Percentiles rank a stretch among this genome's conserved stretches.
phyloP scores from a whole-genome alignment of 2,888 invertebrate genomes.

The Apomyelois bistriatella region DNA sequence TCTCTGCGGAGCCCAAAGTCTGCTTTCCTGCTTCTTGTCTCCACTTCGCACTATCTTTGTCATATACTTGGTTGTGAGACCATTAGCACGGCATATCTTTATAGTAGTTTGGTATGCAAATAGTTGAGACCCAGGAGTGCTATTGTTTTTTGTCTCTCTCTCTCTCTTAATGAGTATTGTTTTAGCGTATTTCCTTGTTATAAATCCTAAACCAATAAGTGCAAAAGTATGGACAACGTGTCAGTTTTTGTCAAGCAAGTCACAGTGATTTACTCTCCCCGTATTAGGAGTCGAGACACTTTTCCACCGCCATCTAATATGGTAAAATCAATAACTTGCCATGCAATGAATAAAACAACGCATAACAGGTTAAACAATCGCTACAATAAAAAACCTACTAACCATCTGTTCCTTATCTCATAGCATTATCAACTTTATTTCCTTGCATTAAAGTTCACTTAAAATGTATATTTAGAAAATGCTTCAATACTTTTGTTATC shows the following conservation, averaged over 20 bases:
- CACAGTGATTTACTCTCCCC: slow-evolving; percentile 5
- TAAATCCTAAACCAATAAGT: no score
- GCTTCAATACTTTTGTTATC: neutral
- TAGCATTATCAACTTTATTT: neutral
- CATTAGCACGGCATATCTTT: no score
- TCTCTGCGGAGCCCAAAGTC: no score
- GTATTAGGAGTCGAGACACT: slow-evolving; percentile 18
- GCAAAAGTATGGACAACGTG: no score
- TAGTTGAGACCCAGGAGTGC: no score
- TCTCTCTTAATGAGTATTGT: no score
- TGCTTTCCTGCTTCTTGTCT: no score
- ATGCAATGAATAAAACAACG: slow-evolving; percentile 13
- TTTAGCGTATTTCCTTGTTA: no score
- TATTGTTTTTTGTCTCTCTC: no score
- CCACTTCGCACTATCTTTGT: no score
- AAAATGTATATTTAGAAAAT: neutral
- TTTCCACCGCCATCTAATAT: slow-evolving; percentile 3
- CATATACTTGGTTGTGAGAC: no score
- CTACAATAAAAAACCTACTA: neutral
- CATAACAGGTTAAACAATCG: slow-evolving; percentile 16
- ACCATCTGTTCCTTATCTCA: neutral
- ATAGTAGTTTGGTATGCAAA: no score
- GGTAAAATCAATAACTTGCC: slow-evolving; percentile 15
- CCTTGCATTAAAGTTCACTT: neutral
- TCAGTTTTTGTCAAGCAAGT: neutral